Conservation (phyloP, 2,888 invertebrate species). For the Leptopilina drosophilae region DNA sequence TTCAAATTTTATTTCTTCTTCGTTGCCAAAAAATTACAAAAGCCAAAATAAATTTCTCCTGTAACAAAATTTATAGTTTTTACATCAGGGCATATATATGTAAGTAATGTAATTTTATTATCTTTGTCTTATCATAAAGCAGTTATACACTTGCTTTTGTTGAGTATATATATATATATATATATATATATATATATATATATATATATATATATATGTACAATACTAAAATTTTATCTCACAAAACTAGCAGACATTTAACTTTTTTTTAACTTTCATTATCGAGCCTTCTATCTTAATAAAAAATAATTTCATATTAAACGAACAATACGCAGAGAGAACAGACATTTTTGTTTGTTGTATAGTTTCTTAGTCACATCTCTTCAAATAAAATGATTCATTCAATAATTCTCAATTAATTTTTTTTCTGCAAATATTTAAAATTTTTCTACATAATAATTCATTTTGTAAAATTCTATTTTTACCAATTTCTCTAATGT, state of each 20-base stretch:
- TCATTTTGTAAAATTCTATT: too few species aligned
- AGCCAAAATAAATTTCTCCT: not conserved
- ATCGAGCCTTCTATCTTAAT: not conserved
- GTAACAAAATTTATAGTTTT: not conserved
- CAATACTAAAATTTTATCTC: conserved; percentile 15
- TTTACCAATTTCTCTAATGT: too few species aligned
- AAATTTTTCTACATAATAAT: too few species aligned
- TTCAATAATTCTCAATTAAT: not conserved
- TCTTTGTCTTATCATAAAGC: conserved; percentile 19
- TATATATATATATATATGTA: not conserved
- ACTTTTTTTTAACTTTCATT: not conserved
- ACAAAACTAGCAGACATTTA: not conserved
- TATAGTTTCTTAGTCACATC: not conserved
- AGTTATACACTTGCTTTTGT: not conserved
- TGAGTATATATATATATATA: not conserved
- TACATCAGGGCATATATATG: not conserved
- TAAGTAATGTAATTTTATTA: conserved; percentile 12
- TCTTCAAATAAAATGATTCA: not conserved
- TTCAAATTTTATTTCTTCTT: too few species aligned
- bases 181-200: not conserved
- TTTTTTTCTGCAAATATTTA: too few species aligned
- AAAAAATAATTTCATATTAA: not conserved
- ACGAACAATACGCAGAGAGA: not conserved
- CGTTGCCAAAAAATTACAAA: not conserved
- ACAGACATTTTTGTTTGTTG: not conserved